These are phyloP conservation scores for Aleadryas rufinucha DNA, from an alignment of 2,113 vertebrate genomes.

Conservation along the genomic window DNA sequence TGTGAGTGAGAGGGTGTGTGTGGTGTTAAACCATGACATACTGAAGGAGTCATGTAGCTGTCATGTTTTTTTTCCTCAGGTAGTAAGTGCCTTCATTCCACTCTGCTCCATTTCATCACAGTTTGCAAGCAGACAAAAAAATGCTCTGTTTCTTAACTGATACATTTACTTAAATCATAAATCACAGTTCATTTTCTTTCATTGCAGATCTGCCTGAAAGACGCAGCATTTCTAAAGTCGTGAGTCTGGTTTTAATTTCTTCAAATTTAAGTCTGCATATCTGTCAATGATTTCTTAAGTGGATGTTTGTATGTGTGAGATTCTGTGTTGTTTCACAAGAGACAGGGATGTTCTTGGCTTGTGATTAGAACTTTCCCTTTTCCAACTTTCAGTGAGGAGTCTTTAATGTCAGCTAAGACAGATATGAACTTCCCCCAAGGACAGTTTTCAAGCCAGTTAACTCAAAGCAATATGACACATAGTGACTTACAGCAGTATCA, in stretches of 20 bases:
- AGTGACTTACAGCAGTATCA: neutral
- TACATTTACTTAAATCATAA: neutral
- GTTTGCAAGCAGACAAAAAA: neutral
- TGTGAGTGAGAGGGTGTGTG: neutral
- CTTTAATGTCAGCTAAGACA: neutral
- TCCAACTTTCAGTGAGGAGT: neutral
- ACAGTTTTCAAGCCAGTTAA: neutral
- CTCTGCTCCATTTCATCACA: neutral
- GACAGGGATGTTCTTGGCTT: neutral
- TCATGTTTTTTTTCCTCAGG: neutral
- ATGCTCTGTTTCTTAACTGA: neutral
- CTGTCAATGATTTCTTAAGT: neutral
- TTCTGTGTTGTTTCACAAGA: neutral
- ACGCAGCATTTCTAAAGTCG: conserved; percentile 81
- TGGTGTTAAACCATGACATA: neutral
- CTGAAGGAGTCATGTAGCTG: neutral
- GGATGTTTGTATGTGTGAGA: neutral
- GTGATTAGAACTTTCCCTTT: neutral
- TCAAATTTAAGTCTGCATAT: neutral
- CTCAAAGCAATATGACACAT: neutral
- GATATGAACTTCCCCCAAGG: neutral
- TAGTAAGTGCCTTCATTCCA: neutral
- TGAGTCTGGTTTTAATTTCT: conserved; percentile 63
- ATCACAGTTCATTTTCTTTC: neutral
- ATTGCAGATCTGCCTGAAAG: conserved; percentile 88